These are phyloP conservation scores for Cerastis rubricosa DNA, from an alignment of 2,888 invertebrate genomes.

Conservation along the genomic window DNA sequence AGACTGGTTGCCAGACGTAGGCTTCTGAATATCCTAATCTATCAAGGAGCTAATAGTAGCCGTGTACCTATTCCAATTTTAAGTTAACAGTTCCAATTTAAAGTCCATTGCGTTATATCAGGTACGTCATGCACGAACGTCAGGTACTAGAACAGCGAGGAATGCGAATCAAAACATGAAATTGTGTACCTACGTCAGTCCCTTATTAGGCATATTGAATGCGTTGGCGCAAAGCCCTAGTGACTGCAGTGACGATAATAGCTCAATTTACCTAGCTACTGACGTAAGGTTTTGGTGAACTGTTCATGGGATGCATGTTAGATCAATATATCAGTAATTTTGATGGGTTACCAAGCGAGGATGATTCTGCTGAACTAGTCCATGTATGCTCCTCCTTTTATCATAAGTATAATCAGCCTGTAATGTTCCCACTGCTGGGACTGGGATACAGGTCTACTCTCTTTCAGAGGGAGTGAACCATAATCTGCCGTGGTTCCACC, in stretches of 20 bases:
- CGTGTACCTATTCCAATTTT: background rate
- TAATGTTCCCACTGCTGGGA: background rate
- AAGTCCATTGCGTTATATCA: conserved; percentile 39
- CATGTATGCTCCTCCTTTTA: background rate
- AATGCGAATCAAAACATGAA: conserved; percentile 52
- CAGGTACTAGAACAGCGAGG: conserved; percentile 38
- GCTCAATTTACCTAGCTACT: conserved; percentile 32
- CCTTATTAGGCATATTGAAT: conserved; percentile 42
- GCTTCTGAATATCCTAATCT: background rate
- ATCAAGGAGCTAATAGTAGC: background rate
- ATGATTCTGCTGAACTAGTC: background rate
- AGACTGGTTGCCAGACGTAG: background rate
- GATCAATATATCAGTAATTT: conserved; percentile 7
- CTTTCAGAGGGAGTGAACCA: background rate
- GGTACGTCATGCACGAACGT: conserved; percentile 40
- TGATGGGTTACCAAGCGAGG: background rate
- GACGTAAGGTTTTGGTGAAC: background rate
- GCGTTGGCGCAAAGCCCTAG: conserved; percentile 27
- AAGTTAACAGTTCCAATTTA: conserved; percentile 11
- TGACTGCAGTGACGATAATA: conserved; percentile 46
- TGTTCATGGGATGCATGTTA: conserved; percentile 1
- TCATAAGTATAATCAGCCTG: background rate
- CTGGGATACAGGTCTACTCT: too few relatives aligned
- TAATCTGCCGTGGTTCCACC: background rate
- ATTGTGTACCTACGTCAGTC: conserved; percentile 56